These are phyloP conservation scores for Glomeris marginata DNA, from an alignment of 2,888 invertebrate species.

Conservation along the genomic window DNA sequence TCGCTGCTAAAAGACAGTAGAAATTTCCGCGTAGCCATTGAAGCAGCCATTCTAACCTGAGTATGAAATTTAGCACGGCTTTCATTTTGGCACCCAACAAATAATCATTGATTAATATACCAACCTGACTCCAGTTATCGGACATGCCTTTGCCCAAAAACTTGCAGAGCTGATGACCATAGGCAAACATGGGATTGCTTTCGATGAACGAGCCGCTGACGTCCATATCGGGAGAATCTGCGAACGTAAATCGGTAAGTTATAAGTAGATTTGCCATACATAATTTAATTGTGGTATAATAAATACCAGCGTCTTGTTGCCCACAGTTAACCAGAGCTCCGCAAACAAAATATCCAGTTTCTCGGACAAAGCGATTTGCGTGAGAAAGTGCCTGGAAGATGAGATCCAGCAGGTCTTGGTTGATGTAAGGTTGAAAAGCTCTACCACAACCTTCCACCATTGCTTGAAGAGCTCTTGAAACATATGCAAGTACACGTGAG, in stretches of 20 bases:
- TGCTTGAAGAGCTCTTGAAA: conserved; percentile 34
- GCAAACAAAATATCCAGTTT: conserved; percentile 37
- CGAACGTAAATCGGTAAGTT: too few relatives aligned
- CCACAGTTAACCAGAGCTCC: conserved; percentile 33
- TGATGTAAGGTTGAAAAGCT: conserved; percentile 30
- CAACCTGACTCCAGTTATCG: conserved; percentile 39
- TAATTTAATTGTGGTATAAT: neutral
- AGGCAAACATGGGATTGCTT: conserved; percentile 28
- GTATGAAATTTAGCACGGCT: too few relatives aligned
- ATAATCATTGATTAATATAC: neutral
- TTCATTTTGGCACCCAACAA: conserved; percentile 6
- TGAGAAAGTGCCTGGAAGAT: conserved; percentile 34
- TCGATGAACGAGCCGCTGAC: conserved; percentile 14
- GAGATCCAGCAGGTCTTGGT: conserved; percentile 33
- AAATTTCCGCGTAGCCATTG: conserved; percentile 36
- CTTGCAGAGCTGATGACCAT: conserved; percentile 33
- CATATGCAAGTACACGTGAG: too few relatives aligned
- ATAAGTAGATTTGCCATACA: too few relatives aligned
- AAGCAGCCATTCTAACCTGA: conserved; percentile 37
- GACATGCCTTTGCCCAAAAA: conserved; percentile 34
- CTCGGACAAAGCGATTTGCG: conserved; percentile 39
- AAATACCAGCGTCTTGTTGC: conserved; percentile 20
- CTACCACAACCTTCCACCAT: conserved; percentile 34
- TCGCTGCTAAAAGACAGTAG: conserved; percentile 30
- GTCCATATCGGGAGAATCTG: neutral